Percentiles rank a stretch among this genome's conserved stretches.
These are phyloP conservation scores for Acanthurus leucopareius DNA, from an alignment of 2,797 vertebrate genomes.

Conservation along the genomic window DNA sequence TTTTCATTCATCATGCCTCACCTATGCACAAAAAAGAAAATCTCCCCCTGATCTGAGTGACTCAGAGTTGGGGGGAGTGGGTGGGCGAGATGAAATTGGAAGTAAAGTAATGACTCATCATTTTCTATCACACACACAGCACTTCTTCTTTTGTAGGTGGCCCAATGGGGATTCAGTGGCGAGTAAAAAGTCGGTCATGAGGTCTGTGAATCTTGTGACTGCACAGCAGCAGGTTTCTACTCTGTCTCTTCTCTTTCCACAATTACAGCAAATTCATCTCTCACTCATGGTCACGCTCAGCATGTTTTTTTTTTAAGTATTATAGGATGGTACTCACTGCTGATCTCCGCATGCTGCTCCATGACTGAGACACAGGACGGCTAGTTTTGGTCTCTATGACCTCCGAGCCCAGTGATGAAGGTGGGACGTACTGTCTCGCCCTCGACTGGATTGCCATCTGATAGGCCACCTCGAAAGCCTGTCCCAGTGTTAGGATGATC, in stretches of 20 bases:
- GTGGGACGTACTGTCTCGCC: conserved; percentile 86
- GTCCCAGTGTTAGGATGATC: conserved; percentile 97
- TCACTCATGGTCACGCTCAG: background rate
- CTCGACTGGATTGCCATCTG: conserved; percentile 97
- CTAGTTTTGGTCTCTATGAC: conserved; percentile 92
- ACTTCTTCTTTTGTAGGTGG: conserved; percentile 59
- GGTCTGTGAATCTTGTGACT: conserved; percentile 50
- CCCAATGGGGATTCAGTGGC: conserved; percentile 42
- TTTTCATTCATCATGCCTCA: conserved; percentile 69
- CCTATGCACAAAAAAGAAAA: conserved; percentile 47
- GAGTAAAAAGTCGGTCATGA: conserved; percentile 57
- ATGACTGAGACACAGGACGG: conserved; percentile 94
- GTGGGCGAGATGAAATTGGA: conserved; percentile 52
- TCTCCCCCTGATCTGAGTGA: conserved; percentile 42
- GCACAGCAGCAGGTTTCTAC: conserved; percentile 11
- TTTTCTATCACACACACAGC: conserved; percentile 61
- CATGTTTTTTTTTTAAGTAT: background rate
- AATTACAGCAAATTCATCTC: conserved; percentile 8
- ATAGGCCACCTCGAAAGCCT: conserved; percentile 98
- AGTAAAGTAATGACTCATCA: conserved; percentile 75
- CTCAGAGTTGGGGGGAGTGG: conserved; percentile 39
- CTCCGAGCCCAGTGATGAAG: conserved; percentile 83
- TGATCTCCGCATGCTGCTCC: conserved; percentile 92
- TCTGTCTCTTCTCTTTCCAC: conserved; percentile 1
- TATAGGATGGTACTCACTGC: conserved; percentile 87